Percentiles rank a stretch among this genome's conserved stretches.
Conservation (phyloP, 2,113 vertebrate genomes). For the Sebastes schlegelii region DNA sequence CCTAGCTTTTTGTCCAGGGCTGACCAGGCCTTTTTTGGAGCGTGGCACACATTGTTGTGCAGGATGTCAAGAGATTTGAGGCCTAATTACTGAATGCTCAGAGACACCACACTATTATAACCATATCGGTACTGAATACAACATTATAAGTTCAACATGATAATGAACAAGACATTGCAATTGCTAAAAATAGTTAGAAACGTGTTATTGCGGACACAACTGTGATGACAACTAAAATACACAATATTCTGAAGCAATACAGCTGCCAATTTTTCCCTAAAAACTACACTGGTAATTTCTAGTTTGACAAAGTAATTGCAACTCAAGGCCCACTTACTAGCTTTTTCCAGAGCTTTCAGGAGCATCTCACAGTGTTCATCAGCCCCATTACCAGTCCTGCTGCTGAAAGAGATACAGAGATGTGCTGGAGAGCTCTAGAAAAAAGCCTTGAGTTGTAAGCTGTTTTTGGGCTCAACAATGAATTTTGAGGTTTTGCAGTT, state of each 20-base stretch:
- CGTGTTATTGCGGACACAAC: neutral
- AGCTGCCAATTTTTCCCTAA: neutral
- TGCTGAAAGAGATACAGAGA: neutral
- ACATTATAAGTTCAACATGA: neutral
- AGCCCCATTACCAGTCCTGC: neutral
- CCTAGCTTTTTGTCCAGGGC: constrained; percentile 1
- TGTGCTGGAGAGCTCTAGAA: neutral
- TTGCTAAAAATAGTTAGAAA: neutral
- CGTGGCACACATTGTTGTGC: neutral
- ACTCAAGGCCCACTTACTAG: neutral
- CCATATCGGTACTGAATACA: neutral
- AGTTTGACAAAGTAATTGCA: neutral
- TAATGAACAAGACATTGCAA: neutral
- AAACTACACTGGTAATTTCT: neutral
- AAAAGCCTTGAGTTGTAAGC: neutral
- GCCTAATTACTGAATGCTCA: constrained; percentile 4
- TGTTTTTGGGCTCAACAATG: neutral
- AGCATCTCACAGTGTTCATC: neutral
- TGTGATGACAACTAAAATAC: neutral
- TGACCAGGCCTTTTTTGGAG: constrained; percentile 1
- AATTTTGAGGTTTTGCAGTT: neutral
- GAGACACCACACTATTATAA: neutral
- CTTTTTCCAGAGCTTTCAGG: neutral
- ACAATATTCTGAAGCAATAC: neutral
- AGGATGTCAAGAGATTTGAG: neutral